Evolutionary conservation across 2,797 vertebrate species (phyloP), one percentile per base, ranked within the genome.

Genomic region (Paedocypris micromegethes): DNA sequence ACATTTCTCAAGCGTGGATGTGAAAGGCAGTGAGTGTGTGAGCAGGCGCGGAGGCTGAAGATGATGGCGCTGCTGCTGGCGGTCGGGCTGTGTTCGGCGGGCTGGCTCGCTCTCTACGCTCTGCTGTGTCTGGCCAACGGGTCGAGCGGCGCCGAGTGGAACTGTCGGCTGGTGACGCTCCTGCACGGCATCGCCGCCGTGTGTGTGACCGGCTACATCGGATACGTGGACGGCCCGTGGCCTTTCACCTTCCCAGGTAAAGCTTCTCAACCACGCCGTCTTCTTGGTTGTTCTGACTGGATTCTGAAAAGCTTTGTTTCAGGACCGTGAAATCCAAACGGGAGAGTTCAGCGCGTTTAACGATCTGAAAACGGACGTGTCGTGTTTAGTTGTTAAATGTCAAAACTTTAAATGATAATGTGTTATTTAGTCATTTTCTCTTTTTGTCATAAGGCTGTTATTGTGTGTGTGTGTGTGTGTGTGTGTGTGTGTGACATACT

Each of bases 201-300:
- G 60, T 89, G 87, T 54, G 86, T 97, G 75, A 96, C 95, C 0
- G 90, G 89, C 0, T 98, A 98, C 77, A 92, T 96, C 58, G 93
- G 95, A 75, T 97, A 97, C 69, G 90, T 97, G 48, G 94, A 97
- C 8, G 96, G 96, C 62, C 96, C 95, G 3, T 98, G 95, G 95
- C 94, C 96, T 62, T 91, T 98, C 82, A 91, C 88, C 3, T 76
- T 95, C 82, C 93, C 95, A 85, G 96, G 96, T 95, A 86, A 69
- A 87, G 45, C n/a, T 4, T 41, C 23, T 4, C 39, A 9, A 39
- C n/a, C 23, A 23, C 23, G 23, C 23, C 23, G 23, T 23, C 23
- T 23, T 23, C 23, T 23, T 23, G 23, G 23, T 23, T 23, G 23
- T 23, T 23, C 23, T 23, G 23, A 23, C 23, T 23, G 23, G 23